Evolutionary conservation across 2,888 invertebrate species (phyloP).

Genomic region (Dascillus cervinus): DNA sequence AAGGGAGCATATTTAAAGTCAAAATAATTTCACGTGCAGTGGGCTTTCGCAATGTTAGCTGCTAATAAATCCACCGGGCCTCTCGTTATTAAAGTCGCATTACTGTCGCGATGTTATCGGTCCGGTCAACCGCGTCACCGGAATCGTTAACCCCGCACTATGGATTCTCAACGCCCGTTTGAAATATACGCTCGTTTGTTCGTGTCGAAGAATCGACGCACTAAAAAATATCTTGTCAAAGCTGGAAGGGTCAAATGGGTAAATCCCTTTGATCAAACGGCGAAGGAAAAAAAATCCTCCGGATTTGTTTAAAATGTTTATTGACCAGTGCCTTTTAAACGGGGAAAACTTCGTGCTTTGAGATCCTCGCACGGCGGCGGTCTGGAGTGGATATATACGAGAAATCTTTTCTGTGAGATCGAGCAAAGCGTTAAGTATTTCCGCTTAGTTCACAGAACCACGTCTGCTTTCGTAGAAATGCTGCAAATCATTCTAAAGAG

Average conservation of each 20-base stretch:
- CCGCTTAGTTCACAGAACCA: constrained; percentile 21
- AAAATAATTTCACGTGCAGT: constrained; percentile 15
- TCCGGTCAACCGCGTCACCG: constrained; percentile 12
- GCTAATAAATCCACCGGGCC: constrained; percentile 11
- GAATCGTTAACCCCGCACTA: constrained; percentile 11
- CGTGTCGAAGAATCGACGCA: constrained; percentile 25
- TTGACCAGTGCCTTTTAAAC: no score
- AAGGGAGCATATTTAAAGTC: no score
- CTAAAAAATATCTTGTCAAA: constrained; percentile 31
- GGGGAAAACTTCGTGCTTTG: no score
- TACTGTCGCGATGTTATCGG: constrained; percentile 14
- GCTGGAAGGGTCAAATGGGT: no score
- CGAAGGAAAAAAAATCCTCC: no score
- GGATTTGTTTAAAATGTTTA: no score
- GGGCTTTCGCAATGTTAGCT: constrained; percentile 7
- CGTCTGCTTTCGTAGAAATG: constrained; percentile 23
- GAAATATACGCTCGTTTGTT: constrained; percentile 32
- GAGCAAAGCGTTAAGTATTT: no score
- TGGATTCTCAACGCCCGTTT: constrained; percentile 16
- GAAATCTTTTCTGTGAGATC: no score
- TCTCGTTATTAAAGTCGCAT: constrained; percentile 14
- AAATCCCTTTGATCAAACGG: no score
- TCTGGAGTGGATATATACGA: no score
- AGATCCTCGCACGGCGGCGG: no score
- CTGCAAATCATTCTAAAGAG: constrained; percentile 32